Base-by-base conservation (phyloP, 2,888 invertebrate species). In the Aphrophora alni region DNA sequence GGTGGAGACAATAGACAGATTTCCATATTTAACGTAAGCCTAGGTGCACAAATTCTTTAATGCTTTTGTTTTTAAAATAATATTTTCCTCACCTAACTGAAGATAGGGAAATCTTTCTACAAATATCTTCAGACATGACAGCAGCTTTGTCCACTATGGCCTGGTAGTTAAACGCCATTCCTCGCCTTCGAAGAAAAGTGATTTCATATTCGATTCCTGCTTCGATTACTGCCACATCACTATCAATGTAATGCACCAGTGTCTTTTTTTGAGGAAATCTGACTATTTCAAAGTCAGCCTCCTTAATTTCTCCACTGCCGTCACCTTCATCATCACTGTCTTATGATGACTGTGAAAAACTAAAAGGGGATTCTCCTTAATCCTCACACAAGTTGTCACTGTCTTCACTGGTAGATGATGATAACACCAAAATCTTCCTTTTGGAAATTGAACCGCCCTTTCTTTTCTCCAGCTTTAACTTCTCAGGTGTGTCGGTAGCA, bases 401-500 rank as follows among this genome's bases (percentile, higher is more conserved):
- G 33, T 33, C 33, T 33, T 33, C 33, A 14, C 14, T 28, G 14
- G 71, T 24, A 28, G 71, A 71, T n/a, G 71, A 26, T 26, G 71
- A 71, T 26, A 25, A 26, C 25, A 28, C 12, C 1, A 71, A 1
- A 21, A 71, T 26, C 10, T 38, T 75, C 26, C 75, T 10, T 33
- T 33, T 75, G 75, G 38, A 21, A 44, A 25, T 75, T 75, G 75
- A n/a, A 24, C 38, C 24, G 3, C n/a, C 21, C 83, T 51, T 80
- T 82, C 83, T 75, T 70, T 75, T 79, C 81, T 84, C 82, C 59
- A 83, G 77, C 80, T 74, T 28, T 80, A 82, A 27, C 84, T 86
- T 86, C 82, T 86, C 85, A 38, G 86, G 85, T 44, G 85, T 86
- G 82, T 85, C 85, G 69, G 86, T 86, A 69, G 84, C 85, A 77